Conservation (phyloP, 2,113 vertebrate species). For the Thermophis baileyi region DNA sequence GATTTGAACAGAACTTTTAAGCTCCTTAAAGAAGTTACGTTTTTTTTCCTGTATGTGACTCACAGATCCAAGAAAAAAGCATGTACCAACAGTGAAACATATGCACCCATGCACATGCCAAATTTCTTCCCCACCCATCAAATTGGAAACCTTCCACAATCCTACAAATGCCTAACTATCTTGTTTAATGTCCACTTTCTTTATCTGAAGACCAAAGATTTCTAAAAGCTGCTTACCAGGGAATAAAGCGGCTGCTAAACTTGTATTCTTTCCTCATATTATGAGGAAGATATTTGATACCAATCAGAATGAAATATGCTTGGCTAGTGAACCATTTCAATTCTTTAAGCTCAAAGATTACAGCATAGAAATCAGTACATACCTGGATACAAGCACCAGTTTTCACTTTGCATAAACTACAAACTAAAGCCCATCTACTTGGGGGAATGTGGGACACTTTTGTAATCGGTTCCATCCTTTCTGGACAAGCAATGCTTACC, state of each 20-base stretch:
- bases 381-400: slow-evolving; percentile 98
- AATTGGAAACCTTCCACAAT: not conserved
- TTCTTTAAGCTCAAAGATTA: not conserved
- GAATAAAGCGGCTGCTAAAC: not conserved
- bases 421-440: slow-evolving; percentile 96
- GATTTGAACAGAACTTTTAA: not conserved
- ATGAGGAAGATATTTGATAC: not conserved
- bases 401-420: slow-evolving; percentile 94
- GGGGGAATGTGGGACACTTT: slow-evolving; percentile 97
- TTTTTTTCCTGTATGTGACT: not conserved
- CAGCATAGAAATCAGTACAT: not conserved
- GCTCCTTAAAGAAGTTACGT: not conserved
- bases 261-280: not conserved
- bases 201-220: not conserved
- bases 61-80: not conserved
- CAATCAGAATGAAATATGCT: not conserved
- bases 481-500: slow-evolving; percentile 97
- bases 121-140: not conserved
- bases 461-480: slow-evolving; percentile 98
- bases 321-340: not conserved
- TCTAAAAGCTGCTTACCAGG: not conserved
- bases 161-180: not conserved
- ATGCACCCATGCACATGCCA: not conserved
- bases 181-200: not conserved
- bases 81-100: not conserved